A percentile compares a stretch with the other conserved stretches of the same genome.
Evolutionary conservation across 2,888 invertebrate genomes (phyloP).

Genomic region (Drosophila pseudotalamancana): DNA sequence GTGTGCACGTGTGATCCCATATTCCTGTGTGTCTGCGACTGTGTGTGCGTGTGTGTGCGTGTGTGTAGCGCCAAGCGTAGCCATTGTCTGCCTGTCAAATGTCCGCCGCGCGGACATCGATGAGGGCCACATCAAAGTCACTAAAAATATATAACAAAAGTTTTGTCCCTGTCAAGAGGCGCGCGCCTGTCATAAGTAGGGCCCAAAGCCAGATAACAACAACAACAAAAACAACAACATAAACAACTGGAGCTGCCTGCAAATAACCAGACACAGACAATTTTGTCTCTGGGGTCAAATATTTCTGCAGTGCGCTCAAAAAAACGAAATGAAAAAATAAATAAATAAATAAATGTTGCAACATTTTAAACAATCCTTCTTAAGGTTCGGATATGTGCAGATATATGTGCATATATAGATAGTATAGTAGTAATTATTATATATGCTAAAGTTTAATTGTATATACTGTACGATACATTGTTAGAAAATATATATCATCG

Average conservation of each 20-base stretch:
- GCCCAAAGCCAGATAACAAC: conserved; percentile 33
- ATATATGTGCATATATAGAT: too few relatives aligned
- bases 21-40: background rate
- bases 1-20: conserved; percentile 8
- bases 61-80: conserved; percentile 67
- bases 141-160: conserved; percentile 71
- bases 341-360: conserved; percentile 1
- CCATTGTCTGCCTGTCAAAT: conserved; percentile 78
- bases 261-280: conserved; percentile 9
- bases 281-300: conserved; percentile 68
- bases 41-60: conserved; percentile 15
- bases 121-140: conserved; percentile 79
- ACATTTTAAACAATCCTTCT: background rate
- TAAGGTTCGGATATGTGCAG: background rate
- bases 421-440: too few relatives aligned
- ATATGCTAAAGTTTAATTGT: too few relatives aligned
- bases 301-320: conserved; percentile 30
- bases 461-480: too few relatives aligned
- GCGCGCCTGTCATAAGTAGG: conserved; percentile 76
- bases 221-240: conserved; percentile 7
- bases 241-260: conserved; percentile 9
- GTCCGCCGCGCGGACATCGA: conserved; percentile 67
- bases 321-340: background rate
- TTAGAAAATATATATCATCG: too few relatives aligned
- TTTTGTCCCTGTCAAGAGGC: conserved; percentile 63